Base-by-base conservation (phyloP, 1,140 invertebrate genomes). In the Parapsyche elsis region DNA sequence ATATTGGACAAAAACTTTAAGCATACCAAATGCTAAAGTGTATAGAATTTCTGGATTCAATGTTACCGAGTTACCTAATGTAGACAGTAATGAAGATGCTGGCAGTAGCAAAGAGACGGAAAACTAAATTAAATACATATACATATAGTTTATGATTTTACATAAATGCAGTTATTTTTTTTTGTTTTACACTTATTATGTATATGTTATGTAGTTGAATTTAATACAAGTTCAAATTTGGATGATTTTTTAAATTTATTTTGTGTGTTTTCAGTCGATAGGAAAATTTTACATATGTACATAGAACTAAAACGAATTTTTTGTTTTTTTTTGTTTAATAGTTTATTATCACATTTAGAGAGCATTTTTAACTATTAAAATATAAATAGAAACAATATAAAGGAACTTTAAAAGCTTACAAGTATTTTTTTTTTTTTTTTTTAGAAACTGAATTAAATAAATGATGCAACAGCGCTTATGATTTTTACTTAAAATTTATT, bases 11-110 rank as follows among this genome's bases (percentile, higher is more conserved):
- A 86, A 88, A 78, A 88, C 87, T 70, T 83, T 91, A 76, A 88
- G 88, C 71, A 90, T 91, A 73, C 86, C 89, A 84, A 88, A 91
- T 85, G 90, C 90, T 0, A 89, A 87, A 83, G 89, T 91, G 7
- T 86, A 87, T 26, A 88, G 87, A 84, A 86, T 91, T 83, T 86
- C 87, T 44, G 90, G 90, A 53, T 86, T 90, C 9, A 85, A 10
- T 12, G 12, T 67, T 26, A 26, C 9, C 4, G 21, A 64, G 9
- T 5, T 64, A 5, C 21, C 59, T 7, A 23, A n/a, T n/a, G n/a
- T n/a, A 14, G 12, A 53, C 2, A 53, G 10, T 19, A n/a, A n/a
- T 53, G 49, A 53, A 14, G 16, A 53, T 19, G 16, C 49, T 53
- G 16, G 12, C 2, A n/a, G 16, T n/a, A n/a, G n/a, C 12, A 53